Evolutionary conservation across 1,140 invertebrate species (phyloP).

Genomic region (Drosophila nigrodunni): DNA sequence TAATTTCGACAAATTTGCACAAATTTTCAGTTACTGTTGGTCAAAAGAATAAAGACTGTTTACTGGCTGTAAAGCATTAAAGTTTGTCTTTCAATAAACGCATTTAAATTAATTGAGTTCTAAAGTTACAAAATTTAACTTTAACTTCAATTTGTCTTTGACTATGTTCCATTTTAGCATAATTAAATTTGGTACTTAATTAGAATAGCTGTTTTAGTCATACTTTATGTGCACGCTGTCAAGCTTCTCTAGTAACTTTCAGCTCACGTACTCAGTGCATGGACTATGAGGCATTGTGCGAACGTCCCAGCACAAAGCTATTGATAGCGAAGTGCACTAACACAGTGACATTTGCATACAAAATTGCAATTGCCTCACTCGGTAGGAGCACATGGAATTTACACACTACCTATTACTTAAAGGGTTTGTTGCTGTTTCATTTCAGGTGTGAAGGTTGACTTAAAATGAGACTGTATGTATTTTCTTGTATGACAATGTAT

Average conservation of each 20-base stretch:
- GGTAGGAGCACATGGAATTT: no score
- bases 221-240: no score
- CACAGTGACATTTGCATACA: not conserved
- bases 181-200: not conserved
- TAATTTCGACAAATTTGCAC: slow-evolving; percentile 61
- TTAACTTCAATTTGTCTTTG: no score
- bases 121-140: no score
- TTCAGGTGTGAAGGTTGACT: no score
- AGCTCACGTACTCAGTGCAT: slow-evolving; percentile 4
- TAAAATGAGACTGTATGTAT: no score
- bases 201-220: not conserved
- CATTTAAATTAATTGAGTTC: not conserved
- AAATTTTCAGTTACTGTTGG: slow-evolving; percentile 8
- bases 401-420: no score
- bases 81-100: not conserved
- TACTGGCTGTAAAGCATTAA: not conserved
- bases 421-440: no score
- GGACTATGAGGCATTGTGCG: not conserved
- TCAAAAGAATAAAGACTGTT: not conserved
- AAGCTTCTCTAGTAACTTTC: not conserved
- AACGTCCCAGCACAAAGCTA: not conserved
- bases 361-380: no score
- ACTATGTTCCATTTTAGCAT: not conserved
- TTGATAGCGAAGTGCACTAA: not conserved
- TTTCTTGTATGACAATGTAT: no score